These are phyloP conservation scores for Heliconius melpomene DNA, from an alignment of 1,140 invertebrate genomes.

Conservation along the genomic window DNA sequence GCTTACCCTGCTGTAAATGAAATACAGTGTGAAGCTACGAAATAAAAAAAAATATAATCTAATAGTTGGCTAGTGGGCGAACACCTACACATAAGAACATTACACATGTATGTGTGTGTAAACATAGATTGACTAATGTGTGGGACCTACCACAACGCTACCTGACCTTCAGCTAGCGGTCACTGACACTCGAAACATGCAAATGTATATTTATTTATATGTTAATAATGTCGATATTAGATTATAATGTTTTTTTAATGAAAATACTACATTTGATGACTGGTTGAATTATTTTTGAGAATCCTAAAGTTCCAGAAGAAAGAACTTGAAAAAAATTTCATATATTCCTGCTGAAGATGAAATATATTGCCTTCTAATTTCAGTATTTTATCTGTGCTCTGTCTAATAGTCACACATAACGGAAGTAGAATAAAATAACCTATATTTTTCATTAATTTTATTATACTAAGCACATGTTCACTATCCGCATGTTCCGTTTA, in stretches of 20 bases:
- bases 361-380: too few species aligned
- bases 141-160: conserved; percentile 32
- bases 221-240: background rate
- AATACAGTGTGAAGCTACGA: background rate
- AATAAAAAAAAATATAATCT: background rate
- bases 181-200: conserved; percentile 31
- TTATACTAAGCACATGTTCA: too few species aligned
- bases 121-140: conserved; percentile 18
- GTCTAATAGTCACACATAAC: too few species aligned
- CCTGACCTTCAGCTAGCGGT: conserved; percentile 38
- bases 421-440: too few species aligned
- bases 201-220: background rate
- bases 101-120: background rate
- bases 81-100: background rate
- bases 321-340: too few species aligned
- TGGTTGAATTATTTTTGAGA: too few species aligned
- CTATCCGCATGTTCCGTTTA: too few species aligned
- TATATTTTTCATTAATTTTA: too few species aligned
- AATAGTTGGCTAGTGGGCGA: background rate
- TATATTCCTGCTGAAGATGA: too few species aligned
- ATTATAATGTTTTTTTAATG: background rate
- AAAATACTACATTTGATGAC: too few species aligned
- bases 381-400: too few species aligned
- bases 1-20: background rate
- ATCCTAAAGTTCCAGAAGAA: too few species aligned